A percentile compares a stretch with the other conserved stretches of the same genome.
Evolutionary conservation across 2,797 vertebrate genomes (phyloP).

Genomic region (Xyrichtys novacula): DNA sequence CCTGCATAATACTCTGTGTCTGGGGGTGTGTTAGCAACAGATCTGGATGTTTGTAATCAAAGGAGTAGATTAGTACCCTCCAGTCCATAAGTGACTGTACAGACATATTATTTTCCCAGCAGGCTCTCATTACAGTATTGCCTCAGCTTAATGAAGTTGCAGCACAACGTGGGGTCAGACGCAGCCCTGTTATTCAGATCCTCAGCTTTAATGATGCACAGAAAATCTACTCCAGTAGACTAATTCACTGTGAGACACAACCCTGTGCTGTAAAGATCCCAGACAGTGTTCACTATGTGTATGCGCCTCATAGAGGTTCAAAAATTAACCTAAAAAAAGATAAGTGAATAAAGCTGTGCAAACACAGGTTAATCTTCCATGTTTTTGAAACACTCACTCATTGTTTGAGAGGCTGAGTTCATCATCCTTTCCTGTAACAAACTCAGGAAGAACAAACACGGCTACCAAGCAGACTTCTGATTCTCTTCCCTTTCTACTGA

Average conservation of each 20-base stretch:
- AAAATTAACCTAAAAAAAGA: slow-evolving; percentile 66
- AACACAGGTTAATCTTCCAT: slow-evolving; percentile 31
- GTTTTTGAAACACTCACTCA: slow-evolving; percentile 47
- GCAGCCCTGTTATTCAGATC: slow-evolving; percentile 69
- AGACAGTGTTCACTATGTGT: slow-evolving; percentile 8
- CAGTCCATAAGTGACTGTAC: slow-evolving; percentile 73
- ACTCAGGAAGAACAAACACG: slow-evolving; percentile 49
- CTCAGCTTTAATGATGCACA: slow-evolving; percentile 69
- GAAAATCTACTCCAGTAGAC: slow-evolving; percentile 59
- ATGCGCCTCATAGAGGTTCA: slow-evolving; percentile 45
- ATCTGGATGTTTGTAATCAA: slow-evolving; percentile 81
- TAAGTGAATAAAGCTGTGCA: slow-evolving; percentile 45
- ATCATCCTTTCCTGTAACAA: slow-evolving; percentile 22
- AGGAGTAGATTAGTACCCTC: slow-evolving; percentile 85
- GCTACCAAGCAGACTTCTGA: slow-evolving; percentile 45
- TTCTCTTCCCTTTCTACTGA: slow-evolving; percentile 52
- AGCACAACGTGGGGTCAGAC: slow-evolving; percentile 73
- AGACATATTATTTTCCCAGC: slow-evolving; percentile 84
- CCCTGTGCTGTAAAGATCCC: slow-evolving; percentile 19
- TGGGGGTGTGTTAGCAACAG: slow-evolving; percentile 66
- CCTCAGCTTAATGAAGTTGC: slow-evolving; percentile 74
- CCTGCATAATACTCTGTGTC: slow-evolving; percentile 58
- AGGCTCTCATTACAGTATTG: slow-evolving; percentile 82
- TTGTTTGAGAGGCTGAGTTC: slow-evolving; percentile 57
- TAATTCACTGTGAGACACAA: slow-evolving; percentile 65